Percentiles rank a stretch among this genome's conserved stretches.
phyloP scores from a whole-genome alignment of 2,797 vertebrate genomes.

The Peromyscus attwateri region DNA sequence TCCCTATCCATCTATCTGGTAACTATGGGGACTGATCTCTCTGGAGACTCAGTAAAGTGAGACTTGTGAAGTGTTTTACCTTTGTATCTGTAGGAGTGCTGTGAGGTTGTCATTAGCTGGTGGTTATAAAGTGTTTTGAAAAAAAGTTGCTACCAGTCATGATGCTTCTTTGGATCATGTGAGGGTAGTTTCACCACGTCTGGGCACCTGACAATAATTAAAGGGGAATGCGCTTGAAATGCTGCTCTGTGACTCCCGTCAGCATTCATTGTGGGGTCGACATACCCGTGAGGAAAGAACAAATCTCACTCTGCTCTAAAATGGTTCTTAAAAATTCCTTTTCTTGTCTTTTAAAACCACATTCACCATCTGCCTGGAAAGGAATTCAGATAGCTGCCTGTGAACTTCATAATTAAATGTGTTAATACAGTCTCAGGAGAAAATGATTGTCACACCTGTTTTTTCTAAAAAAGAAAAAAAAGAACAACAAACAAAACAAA shows the following conservation, averaged over 20 bases:
- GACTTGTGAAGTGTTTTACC: constrained; percentile 2
- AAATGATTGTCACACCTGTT: constrained; percentile 81
- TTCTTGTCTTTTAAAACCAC: constrained; percentile 79
- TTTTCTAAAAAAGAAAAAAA: constrained; percentile 24
- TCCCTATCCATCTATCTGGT: background rate
- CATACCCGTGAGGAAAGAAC: constrained; percentile 75
- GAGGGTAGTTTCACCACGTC: constrained; percentile 67
- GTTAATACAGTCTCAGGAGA: constrained; percentile 79
- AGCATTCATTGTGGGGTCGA: constrained; percentile 48
- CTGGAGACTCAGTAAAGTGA: constrained; percentile 38
- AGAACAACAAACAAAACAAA: constrained; percentile 77
- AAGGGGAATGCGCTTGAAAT: constrained; percentile 23
- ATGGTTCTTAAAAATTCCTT: constrained; percentile 26
- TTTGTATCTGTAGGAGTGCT: constrained; percentile 58
- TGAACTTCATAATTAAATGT: constrained; percentile 86
- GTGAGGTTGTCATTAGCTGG: constrained; percentile 71
- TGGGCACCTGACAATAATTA: constrained; percentile 76
- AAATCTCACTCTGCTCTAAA: constrained; percentile 79
- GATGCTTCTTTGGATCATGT: constrained; percentile 67
- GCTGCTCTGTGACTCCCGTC: background rate
- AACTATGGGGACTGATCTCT: background rate
- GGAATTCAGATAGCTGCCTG: constrained; percentile 71
- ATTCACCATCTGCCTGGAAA: constrained; percentile 86
- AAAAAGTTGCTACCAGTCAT: constrained; percentile 55
- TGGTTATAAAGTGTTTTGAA: constrained; percentile 68